Conservation (phyloP, 2,797 vertebrate genomes). For the Helicolenus hilgendorfi region DNA sequence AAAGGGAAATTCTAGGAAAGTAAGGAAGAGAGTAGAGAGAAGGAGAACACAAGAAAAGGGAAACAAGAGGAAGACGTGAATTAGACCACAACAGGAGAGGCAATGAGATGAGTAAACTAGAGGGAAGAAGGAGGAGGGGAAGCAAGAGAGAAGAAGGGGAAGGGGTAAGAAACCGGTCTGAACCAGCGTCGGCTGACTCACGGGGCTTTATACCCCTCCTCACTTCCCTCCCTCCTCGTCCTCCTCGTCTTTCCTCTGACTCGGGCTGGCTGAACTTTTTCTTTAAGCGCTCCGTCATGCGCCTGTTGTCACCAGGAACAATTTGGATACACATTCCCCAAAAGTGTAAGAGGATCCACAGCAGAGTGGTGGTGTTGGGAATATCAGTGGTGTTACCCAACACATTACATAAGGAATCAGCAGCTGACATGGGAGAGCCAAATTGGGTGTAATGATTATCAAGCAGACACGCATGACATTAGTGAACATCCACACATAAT, state of each 20-base stretch:
- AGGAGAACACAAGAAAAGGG: not conserved
- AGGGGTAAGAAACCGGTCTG: conserved; percentile 86
- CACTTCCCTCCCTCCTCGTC: conserved; percentile 12
- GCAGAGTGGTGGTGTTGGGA: not conserved
- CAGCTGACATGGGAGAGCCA: conserved; percentile 19
- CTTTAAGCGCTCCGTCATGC: conserved; percentile 68
- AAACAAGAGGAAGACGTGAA: not conserved
- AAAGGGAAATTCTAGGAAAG: not conserved
- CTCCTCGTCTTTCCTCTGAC: conserved; percentile 74
- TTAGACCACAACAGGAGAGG: not conserved
- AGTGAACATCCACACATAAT: conserved; percentile 8
- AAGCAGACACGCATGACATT: conserved; percentile 40
- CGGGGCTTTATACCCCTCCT: conserved; percentile 65
- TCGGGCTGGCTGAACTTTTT: conserved; percentile 78
- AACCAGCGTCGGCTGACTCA: conserved; percentile 86
- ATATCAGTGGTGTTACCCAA: conserved; percentile 8
- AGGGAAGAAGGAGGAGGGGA: conserved; percentile 24
- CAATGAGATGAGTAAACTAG: conserved; percentile 31
- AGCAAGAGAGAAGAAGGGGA: conserved; percentile 38
- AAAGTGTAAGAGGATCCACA: conserved; percentile 71
- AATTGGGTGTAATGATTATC: conserved; percentile 35
- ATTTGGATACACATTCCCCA: conserved; percentile 71
- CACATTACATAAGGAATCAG: conserved; percentile 61
- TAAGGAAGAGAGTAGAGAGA: not conserved
- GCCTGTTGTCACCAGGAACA: conserved; percentile 76